Percentiles rank a stretch among this genome's conserved stretches.
These are phyloP conservation scores for Indicator indicator DNA, from an alignment of 2,113 vertebrate genomes.

Conservation along the genomic window DNA sequence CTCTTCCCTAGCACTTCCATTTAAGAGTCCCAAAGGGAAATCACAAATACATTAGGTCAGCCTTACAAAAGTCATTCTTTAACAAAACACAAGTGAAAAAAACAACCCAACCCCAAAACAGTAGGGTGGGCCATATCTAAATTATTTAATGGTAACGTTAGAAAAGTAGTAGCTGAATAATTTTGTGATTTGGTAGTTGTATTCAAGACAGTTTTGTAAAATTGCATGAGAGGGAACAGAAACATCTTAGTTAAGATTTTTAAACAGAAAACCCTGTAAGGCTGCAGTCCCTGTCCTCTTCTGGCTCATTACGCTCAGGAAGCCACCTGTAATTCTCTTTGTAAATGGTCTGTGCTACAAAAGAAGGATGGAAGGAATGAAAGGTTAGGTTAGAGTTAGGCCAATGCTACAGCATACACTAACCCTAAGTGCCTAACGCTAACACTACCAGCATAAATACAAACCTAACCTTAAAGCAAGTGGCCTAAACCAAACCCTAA, in stretches of 20 bases:
- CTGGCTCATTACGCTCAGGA: not conserved
- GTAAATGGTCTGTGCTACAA: not conserved
- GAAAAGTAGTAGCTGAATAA: slow-evolving; percentile 1
- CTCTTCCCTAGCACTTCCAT: not conserved
- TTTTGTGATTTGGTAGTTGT: slow-evolving; percentile 23
- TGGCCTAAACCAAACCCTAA: too few species aligned
- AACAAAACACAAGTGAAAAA: not conserved
- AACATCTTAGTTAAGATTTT: not conserved
- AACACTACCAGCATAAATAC: too few species aligned
- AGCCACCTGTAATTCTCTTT: not conserved
- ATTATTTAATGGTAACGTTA: not conserved
- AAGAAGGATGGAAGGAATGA: not conserved
- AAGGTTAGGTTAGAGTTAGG: too few species aligned
- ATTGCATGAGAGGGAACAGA: not conserved
- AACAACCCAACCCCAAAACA: not conserved
- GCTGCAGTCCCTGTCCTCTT: not conserved
- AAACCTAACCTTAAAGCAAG: too few species aligned
- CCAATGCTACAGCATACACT: too few species aligned
- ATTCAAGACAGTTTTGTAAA: slow-evolving; percentile 7
- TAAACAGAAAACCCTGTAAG: not conserved
- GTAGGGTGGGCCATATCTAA: not conserved
- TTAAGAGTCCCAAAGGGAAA: not conserved
- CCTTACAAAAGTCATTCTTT: not conserved
- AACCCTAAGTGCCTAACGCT: too few species aligned
- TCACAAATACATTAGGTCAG: not conserved